Evolutionary conservation across 2,113 vertebrate genomes (phyloP), one percentile per base, ranked within the genome.

Genomic region (Polypterus senegalus): DNA sequence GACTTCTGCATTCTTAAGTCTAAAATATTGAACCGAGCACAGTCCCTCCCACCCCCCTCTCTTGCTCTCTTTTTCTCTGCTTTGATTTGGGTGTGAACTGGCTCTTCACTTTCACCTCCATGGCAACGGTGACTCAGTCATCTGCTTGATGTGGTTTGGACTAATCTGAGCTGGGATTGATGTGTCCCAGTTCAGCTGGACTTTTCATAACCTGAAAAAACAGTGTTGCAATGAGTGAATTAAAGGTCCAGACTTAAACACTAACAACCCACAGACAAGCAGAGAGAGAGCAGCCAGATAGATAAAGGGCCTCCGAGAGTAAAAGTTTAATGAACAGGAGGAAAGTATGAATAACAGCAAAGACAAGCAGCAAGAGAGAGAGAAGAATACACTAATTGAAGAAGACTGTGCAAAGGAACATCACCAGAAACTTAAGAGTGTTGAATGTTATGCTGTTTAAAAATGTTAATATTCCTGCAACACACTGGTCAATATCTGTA

Each of bases 341-440:
- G 45, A 44, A 27, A 46, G 51, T 5, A 46, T 9, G 51, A 45
- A n/a, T 5, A 64, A 60, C 48, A 54, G 46, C 47, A 4, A 49
- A 62, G 60, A 27, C 61, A 57, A 7, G 57, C 56, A 48, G 62
- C 69, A 69, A 66, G 49, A 59, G 63, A 67, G 70, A 67, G 11
- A 49, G 48, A 59, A 51, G 45, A 47, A 27, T 27, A 27, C 27
- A 27, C 27, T 27, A 27, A 51, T 6, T 51, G 49, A 51, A 6
- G 6, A 51, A 9, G 49, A 51, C 49, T 51, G 49, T 7, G 6
- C 49, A 51, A 9, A 6, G 9, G 49, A 6, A 51, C 49, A 51
- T 6, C 6, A 9, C 9, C 6, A 11, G 46, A 58, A 27, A 47
- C 47, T 45, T 43, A 54, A 46, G 56, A 46, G 44, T 57, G 55